Conservation (phyloP, 1,140 invertebrate genomes). For the Drosophila subobscura region DNA sequence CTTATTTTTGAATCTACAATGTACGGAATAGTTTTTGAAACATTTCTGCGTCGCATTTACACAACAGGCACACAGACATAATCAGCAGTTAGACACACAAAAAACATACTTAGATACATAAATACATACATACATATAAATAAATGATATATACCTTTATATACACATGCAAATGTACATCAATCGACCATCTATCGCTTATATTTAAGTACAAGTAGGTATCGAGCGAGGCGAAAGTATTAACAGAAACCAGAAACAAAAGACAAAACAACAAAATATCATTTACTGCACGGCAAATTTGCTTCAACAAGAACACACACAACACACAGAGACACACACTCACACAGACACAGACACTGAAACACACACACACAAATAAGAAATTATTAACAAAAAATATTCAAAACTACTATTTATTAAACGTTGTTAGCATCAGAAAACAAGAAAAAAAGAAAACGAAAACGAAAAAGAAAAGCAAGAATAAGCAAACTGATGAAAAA, state of each 20-base stretch:
- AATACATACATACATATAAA: slow-evolving; percentile 44
- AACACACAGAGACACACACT: slow-evolving; percentile 23
- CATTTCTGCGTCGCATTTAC: slow-evolving; percentile 76
- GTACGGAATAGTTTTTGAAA: slow-evolving; percentile 64
- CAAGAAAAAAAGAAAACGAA: slow-evolving; percentile 41
- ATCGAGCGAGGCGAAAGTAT: slow-evolving; percentile 59
- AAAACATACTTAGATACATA: slow-evolving; percentile 9
- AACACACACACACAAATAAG: slow-evolving; percentile 59
- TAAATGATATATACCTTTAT: slow-evolving; percentile 42
- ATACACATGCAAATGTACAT: slow-evolving; percentile 38
- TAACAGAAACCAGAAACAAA: slow-evolving; percentile 47
- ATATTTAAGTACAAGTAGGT: slow-evolving; percentile 8
- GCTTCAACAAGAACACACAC: slow-evolving; percentile 33
- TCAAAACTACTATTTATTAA: slow-evolving; percentile 79
- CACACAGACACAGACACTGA: slow-evolving; percentile 45
- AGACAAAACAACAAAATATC: slow-evolving; percentile 45
- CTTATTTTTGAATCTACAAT: slow-evolving; percentile 62
- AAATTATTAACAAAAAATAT: slow-evolving; percentile 75
- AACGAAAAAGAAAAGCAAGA: slow-evolving; percentile 31
- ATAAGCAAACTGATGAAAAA: slow-evolving; percentile 62
- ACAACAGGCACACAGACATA: slow-evolving; percentile 59
- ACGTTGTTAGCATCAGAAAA: slow-evolving; percentile 79
- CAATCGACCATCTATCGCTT: slow-evolving; percentile 32
- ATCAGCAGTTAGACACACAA: slow-evolving; percentile 32
- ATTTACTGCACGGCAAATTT: slow-evolving; percentile 66